A percentile compares a stretch with the other conserved stretches of the same genome.
Conservation (phyloP, 1,140 invertebrate species). For the Druon quercuslanigerum region DNA sequence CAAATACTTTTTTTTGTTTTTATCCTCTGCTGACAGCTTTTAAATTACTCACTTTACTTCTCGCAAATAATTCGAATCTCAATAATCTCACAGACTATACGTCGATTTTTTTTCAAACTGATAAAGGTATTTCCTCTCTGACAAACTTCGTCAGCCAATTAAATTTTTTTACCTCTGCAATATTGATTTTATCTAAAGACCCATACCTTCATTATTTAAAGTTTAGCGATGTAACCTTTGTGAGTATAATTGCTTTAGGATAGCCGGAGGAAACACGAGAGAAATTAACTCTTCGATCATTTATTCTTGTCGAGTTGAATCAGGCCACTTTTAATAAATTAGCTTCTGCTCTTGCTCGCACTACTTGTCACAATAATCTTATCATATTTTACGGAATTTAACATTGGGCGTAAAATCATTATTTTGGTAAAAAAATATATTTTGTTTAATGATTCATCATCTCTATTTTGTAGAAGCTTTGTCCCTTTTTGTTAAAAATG, state of each 20-base stretch:
- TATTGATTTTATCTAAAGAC: conserved; percentile 4
- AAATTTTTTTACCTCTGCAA: neutral
- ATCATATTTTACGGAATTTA: neutral
- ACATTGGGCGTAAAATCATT: neutral
- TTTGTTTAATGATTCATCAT: no score
- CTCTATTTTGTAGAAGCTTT: no score
- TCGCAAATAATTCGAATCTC: no score
- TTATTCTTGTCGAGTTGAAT: conserved; percentile 15
- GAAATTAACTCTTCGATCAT: conserved; percentile 24
- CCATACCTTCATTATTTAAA: neutral
- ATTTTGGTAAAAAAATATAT: no score
- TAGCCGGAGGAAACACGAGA: conserved; percentile 15
- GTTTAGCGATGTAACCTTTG: neutral
- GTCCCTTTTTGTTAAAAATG: no score
- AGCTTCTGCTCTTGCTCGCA: conserved; percentile 14
- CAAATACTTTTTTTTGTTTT: no score
- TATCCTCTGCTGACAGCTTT: no score
- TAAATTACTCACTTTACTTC: no score
- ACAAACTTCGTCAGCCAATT: neutral
- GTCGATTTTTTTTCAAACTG: neutral
- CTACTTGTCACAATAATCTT: conserved; percentile 1
- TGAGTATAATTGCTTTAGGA: neutral
- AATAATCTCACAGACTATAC: no score
- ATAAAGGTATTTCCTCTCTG: neutral
- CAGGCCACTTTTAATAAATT: conserved; percentile 4